A percentile compares a stretch with the other conserved stretches of the same genome.
Conservation (phyloP, 2,888 invertebrate genomes). For the Rhamnusium bicolor region DNA sequence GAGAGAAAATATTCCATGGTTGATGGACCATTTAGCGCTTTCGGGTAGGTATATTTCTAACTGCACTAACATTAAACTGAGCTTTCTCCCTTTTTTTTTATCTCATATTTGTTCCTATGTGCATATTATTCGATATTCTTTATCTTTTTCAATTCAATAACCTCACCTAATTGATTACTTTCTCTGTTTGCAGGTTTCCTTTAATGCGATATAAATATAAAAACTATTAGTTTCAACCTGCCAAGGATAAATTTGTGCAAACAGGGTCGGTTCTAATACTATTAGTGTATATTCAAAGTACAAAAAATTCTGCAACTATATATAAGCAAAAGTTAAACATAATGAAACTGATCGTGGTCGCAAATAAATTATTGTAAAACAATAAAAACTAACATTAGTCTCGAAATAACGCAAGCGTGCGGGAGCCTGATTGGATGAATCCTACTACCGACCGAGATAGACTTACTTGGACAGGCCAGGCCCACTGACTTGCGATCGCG, state of each 20-base stretch:
- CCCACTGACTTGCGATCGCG: no score
- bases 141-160: slow-evolving; percentile 9
- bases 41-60: background rate
- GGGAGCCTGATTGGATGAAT: no score
- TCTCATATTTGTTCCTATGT: background rate
- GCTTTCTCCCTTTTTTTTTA: background rate
- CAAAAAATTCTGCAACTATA: no score
- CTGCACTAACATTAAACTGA: background rate
- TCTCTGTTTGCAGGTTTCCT: background rate
- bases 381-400: no score
- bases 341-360: no score
- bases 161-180: background rate
- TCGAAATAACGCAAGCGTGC: no score
- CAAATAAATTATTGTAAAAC: no score
- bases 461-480: no score
- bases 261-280: background rate
- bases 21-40: slow-evolving; percentile 1
- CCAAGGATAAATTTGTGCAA: background rate
- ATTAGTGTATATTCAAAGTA: no score
- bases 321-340: no score
- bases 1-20: background rate
- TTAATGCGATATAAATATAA: background rate
- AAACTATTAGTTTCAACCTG: background rate
- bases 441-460: no score
- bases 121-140: background rate